phyloP scores from a whole-genome alignment of 2,113 vertebrate genomes.

The Athene cunicularia region DNA sequence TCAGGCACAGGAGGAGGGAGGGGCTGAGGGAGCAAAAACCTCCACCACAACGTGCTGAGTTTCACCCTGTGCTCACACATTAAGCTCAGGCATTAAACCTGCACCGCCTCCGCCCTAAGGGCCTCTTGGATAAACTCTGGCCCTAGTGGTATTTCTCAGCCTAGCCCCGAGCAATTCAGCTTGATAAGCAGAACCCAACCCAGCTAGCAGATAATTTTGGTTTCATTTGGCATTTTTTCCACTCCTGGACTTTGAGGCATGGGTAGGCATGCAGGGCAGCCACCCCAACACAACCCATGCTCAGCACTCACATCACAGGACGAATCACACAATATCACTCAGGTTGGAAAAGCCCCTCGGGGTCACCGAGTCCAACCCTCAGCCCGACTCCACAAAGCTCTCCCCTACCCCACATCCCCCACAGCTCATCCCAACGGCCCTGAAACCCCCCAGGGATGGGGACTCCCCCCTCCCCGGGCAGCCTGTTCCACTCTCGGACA shows the following conservation, averaged over 20 bases:
- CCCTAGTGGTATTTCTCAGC: accelerated
- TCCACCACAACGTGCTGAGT: accelerated
- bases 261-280: accelerated
- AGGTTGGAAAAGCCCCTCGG: too few relatives aligned
- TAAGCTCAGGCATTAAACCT: neutral
- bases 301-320: neutral
- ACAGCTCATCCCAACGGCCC: too few relatives aligned
- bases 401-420: too few relatives aligned
- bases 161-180: accelerated
- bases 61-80: accelerated
- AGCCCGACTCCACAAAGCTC: too few relatives aligned
- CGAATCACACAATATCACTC: too few relatives aligned
- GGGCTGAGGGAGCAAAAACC: too few relatives aligned
- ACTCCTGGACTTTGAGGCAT: accelerated
- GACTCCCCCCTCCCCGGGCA: too few relatives aligned
- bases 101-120: accelerated
- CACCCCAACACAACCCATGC: accelerated
- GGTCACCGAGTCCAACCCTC: too few relatives aligned
- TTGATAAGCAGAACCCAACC: neutral
- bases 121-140: neutral
- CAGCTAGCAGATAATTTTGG: neutral
- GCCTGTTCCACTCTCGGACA: too few relatives aligned
- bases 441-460: too few relatives aligned
- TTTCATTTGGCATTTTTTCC: neutral
- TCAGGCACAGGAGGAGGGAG: neutral